Evolutionary conservation across 2,797 vertebrate species (phyloP).

Genomic region (Cryptoprocta ferox): DNA sequence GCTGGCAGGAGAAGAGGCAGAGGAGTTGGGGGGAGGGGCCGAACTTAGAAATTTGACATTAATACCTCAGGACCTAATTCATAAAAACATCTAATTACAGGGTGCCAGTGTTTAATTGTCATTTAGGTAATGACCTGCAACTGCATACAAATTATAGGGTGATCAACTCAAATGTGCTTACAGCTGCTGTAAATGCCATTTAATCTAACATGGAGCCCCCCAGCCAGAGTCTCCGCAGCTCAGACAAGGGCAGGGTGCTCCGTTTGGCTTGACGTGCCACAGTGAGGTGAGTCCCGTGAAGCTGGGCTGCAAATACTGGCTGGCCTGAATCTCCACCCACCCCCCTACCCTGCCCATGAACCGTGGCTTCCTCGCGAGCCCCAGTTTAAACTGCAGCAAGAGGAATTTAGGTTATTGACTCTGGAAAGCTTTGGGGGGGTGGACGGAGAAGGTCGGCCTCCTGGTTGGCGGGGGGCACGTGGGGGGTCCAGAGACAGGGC

Average conservation of each 20-base stretch:
- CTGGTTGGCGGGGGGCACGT: background rate
- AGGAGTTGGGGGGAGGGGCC: background rate
- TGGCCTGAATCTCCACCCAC: background rate
- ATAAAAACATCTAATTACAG: slow-evolving; percentile 71
- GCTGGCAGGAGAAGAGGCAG: background rate
- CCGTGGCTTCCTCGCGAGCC: background rate
- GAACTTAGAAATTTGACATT: slow-evolving; percentile 43
- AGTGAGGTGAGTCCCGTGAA: background rate
- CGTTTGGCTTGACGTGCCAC: background rate
- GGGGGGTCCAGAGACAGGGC: background rate
- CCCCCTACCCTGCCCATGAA: fast-evolving
- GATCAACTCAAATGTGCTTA: slow-evolving; percentile 30
- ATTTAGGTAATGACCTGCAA: slow-evolving; percentile 74
- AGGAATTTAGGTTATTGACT: background rate
- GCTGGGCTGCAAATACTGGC: background rate
- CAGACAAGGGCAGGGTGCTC: background rate
- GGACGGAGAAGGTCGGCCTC: fast-evolving
- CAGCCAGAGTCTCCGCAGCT: background rate
- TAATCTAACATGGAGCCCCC: background rate
- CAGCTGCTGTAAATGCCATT: slow-evolving; percentile 8
- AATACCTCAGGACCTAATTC: slow-evolving; percentile 64
- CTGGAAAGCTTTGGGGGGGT: background rate
- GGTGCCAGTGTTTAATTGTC: slow-evolving; percentile 67
- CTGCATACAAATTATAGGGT: slow-evolving; percentile 75
- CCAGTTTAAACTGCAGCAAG: too few species aligned